Percentiles rank a stretch among this genome's conserved stretches.
These are phyloP conservation scores for Ectropis crepuscularia DNA, from an alignment of 2,888 invertebrate species.

Conservation along the genomic window DNA sequence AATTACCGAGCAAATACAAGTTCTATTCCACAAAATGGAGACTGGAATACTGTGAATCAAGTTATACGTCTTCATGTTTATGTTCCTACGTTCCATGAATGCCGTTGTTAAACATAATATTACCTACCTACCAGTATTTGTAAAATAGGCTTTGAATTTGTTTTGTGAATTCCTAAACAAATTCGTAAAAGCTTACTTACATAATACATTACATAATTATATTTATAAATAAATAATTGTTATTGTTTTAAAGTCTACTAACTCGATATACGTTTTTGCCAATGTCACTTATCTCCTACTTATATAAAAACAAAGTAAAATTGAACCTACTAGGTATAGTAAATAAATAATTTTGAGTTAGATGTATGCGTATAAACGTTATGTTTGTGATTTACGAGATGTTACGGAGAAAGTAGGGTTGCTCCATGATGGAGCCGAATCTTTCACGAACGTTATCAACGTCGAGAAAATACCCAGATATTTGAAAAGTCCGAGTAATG, in stretches of 20 bases:
- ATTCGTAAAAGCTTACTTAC: neutral
- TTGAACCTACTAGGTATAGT: too few species aligned
- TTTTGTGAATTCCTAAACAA: neutral
- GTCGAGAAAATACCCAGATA: constrained; percentile 46
- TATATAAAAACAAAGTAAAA: too few species aligned
- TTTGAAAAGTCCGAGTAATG: constrained; percentile 63
- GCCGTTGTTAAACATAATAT: neutral
- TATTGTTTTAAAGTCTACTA: neutral
- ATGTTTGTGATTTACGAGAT: neutral
- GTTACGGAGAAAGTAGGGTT: constrained; percentile 6
- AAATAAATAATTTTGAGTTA: too few species aligned
- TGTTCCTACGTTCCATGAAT: constrained; percentile 22
- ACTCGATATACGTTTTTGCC: too few species aligned
- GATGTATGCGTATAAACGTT: too few species aligned
- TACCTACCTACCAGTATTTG: neutral
- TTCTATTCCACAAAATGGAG: constrained; percentile 24
- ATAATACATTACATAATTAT: neutral
- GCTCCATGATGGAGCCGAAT: constrained; percentile 24
- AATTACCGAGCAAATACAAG: constrained; percentile 52
- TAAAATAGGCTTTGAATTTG: neutral
- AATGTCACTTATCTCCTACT: too few species aligned
- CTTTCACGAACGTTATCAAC: constrained; percentile 33
- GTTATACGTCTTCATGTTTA: constrained; percentile 28
- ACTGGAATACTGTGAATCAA: constrained; percentile 26
- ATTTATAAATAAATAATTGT: too few species aligned